Conservation (phyloP, 2,797 vertebrate species). For the Champsocephalus esox region DNA sequence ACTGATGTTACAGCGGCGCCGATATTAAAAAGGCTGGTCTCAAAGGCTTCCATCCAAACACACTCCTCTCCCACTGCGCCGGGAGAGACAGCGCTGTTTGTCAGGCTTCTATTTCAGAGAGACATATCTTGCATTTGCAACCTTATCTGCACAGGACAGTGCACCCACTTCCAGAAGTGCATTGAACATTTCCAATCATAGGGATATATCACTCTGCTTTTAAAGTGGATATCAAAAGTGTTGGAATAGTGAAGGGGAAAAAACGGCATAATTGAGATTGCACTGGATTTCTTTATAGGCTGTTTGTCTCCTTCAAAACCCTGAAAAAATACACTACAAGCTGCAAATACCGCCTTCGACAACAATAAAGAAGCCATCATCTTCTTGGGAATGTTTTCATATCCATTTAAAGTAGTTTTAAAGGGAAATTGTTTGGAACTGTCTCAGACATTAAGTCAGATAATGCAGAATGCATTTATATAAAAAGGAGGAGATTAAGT, state of each 20-base stretch:
- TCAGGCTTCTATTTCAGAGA: constrained; percentile 82
- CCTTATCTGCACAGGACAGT: constrained; percentile 88
- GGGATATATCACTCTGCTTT: constrained; percentile 78
- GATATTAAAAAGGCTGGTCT: constrained; percentile 86
- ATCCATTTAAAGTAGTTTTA: constrained; percentile 66
- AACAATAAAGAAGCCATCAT: constrained; percentile 78
- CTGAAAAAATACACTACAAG: constrained; percentile 74
- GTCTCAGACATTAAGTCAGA: constrained; percentile 76
- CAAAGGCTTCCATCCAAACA: constrained; percentile 83
- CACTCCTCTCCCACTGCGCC: constrained; percentile 83
- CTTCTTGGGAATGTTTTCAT: constrained; percentile 72
- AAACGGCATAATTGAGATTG: constrained; percentile 79
- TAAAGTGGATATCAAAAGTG: constrained; percentile 85
- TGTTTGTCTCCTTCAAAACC: constrained; percentile 75
- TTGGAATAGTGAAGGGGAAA: constrained; percentile 64
- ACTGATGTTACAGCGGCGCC: constrained; percentile 86
- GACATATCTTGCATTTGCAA: constrained; percentile 76
- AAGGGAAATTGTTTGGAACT: constrained; percentile 73
- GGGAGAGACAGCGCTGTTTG: constrained; percentile 79
- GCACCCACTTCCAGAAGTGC: constrained; percentile 81
- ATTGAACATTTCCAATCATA: constrained; percentile 86
- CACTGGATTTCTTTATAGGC: constrained; percentile 75
- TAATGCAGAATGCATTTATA: constrained; percentile 72
- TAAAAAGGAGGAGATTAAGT: constrained; percentile 75
- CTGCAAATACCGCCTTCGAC: constrained; percentile 66